These are phyloP conservation scores for Eupeodes luniger DNA, from an alignment of 2,888 invertebrate genomes.

Conservation along the genomic window DNA sequence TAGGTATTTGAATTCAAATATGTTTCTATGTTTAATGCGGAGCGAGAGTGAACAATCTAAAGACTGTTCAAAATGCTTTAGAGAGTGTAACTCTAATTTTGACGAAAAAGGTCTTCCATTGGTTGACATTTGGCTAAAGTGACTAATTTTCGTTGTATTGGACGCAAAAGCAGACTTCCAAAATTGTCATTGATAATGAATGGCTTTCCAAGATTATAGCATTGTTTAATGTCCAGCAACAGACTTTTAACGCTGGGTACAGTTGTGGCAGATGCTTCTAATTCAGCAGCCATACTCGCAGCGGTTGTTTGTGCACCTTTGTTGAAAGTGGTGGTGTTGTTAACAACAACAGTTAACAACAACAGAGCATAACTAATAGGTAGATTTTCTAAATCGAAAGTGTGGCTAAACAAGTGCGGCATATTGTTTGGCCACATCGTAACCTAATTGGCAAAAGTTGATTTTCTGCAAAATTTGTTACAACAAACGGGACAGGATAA, in stretches of 20 bases:
- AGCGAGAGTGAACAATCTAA: no score
- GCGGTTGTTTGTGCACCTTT: conserved; percentile 72
- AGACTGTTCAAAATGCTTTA: no score
- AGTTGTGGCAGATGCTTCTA: conserved; percentile 70
- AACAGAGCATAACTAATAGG: conserved; percentile 95
- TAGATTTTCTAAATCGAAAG: conserved; percentile 91
- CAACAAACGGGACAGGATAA: conserved; percentile 98
- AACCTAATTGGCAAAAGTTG: conserved; percentile 95
- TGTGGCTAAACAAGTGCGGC: conserved; percentile 94
- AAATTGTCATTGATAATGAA: conserved; percentile 86
- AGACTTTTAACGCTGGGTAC: conserved; percentile 84
- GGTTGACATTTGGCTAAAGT: conserved; percentile 96
- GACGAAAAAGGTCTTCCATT: conserved; percentile 94
- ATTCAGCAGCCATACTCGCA: conserved; percentile 76
- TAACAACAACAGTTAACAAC: no score
- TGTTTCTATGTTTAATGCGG: no score
- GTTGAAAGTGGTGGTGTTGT: conserved; percentile 66
- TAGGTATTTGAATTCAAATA: no score
- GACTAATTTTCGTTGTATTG: conserved; percentile 98
- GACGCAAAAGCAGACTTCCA: conserved; percentile 89
- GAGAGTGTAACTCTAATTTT: no score
- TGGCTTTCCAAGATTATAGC: conserved; percentile 88
- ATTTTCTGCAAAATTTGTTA: conserved; percentile 94
- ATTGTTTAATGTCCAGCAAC: conserved; percentile 85
- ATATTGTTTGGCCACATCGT: conserved; percentile 97